Evolutionary conservation across 2,113 vertebrate species (phyloP).

Genomic region (Cottus gobio): DNA sequence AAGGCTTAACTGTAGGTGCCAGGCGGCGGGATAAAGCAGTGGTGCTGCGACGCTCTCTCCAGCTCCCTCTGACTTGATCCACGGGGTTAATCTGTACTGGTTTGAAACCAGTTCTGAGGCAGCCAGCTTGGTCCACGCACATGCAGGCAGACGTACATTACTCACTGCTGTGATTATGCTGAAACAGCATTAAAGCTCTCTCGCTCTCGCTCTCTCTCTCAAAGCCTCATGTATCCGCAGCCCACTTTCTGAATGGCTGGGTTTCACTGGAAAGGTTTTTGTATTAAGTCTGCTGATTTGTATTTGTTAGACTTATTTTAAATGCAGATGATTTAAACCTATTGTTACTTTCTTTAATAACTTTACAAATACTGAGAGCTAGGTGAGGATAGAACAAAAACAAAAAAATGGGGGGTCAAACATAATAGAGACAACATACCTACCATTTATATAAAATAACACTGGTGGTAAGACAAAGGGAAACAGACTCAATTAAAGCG

Average conservation of each 20-base stretch:
- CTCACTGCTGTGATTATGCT: constrained; percentile 22
- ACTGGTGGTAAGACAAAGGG: neutral
- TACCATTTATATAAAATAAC: neutral
- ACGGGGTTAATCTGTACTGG: constrained; percentile 72
- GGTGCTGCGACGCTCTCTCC: constrained; percentile 46
- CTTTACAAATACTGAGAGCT: neutral
- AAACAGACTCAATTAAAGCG: too few relatives aligned
- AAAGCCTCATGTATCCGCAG: neutral
- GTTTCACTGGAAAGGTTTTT: neutral
- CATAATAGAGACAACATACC: neutral
- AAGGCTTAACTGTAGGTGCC: constrained; percentile 69
- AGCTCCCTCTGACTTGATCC: constrained; percentile 54
- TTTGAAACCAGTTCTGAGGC: constrained; percentile 69
- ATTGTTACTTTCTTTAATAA: neutral
- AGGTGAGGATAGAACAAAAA: neutral
- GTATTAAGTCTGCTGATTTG: neutral
- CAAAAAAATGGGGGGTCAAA: neutral
- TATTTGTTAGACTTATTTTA: neutral
- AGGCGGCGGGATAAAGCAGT: constrained; percentile 62
- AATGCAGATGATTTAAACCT: neutral
- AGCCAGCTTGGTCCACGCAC: constrained; percentile 14
- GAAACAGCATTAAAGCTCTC: constrained; percentile 28
- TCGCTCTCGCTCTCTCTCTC: too few relatives aligned
- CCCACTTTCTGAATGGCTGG: neutral
- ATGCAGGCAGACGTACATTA: constrained; percentile 30